A percentile compares a stretch with the other conserved stretches of the same genome.
Evolutionary conservation across 2,113 vertebrate genomes (phyloP).

Genomic region (Strix uralensis): DNA sequence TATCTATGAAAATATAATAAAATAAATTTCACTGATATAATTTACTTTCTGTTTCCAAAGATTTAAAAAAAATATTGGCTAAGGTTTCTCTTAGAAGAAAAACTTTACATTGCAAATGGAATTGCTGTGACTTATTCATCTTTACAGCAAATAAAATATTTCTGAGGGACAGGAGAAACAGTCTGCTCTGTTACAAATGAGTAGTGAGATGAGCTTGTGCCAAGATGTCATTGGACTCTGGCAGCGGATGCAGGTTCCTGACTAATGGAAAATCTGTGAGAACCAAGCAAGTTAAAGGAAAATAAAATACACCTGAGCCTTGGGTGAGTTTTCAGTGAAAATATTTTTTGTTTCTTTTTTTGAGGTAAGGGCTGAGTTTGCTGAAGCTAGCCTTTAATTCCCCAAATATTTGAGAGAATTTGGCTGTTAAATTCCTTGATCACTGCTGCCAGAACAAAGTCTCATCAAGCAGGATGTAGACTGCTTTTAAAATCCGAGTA

Average conservation of each 20-base stretch:
- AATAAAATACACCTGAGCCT: neutral
- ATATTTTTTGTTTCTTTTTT: neutral
- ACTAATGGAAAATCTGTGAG: neutral
- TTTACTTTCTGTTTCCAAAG: neutral
- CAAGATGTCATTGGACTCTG: neutral
- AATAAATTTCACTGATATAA: neutral
- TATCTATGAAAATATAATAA: neutral
- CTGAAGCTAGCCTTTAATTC: neutral
- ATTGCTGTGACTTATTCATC: neutral
- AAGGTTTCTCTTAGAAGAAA: neutral
- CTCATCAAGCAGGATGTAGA: neutral
- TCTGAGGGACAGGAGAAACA: neutral
- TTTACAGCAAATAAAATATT: neutral
- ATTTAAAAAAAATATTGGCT: neutral
- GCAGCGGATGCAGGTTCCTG: neutral
- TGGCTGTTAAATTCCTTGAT: neutral
- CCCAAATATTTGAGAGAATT: neutral
- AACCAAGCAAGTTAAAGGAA: neutral
- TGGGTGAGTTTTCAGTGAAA: slow-evolving; percentile 2
- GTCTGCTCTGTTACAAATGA: neutral
- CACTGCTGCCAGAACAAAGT: slow-evolving; percentile 11
- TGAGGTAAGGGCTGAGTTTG: neutral
- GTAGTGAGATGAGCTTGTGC: neutral
- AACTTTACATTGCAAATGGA: neutral
- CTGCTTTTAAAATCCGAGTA: neutral